Evolutionary conservation across 1,140 invertebrate genomes (phyloP), one percentile per base, ranked within the genome.

Genomic region (Drosophila persimilis): DNA sequence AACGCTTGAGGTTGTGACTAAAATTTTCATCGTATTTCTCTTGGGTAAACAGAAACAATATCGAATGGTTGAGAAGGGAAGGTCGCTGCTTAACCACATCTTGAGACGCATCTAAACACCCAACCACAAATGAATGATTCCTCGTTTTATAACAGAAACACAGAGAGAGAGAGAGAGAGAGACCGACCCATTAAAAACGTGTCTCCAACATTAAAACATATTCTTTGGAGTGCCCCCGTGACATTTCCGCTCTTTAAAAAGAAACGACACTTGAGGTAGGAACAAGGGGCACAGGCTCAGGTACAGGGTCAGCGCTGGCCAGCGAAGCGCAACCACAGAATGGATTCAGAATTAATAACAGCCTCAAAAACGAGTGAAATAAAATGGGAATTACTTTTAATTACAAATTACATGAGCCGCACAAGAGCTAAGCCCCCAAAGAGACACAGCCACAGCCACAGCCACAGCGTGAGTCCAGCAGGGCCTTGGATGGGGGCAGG

Each of bases 321-420:
- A 85, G 69, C 66, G 66, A 69, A 69, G 64, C 66, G 77, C 69
- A 74, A 69, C 71, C 47, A 80, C 77, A 77, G 77, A 77, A 76
- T 80, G 65, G 58, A 77, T 76, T 51, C 41, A 65, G 73, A 73
- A 85, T 80, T 85, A 84, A 85, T 84, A 67, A 67, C 70, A 60
- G 13, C 47, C 51, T 58, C 41, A 69, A 78, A 73, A 57, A 64
- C 5, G 35, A 67, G 78, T 54, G 77, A 73, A 73, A 80, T 55
- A 74, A 81, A 61, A 81, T 67, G 57, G 70, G 57, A 73, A 86
- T 69, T 75, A 54, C 67, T 81, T 86, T 86, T 81, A 81, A 86
- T 86, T 86, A 86, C 83, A 86, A 86, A 88, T 86, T 88, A 86
- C 81, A 72, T 31, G 62, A 81, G 66, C 11, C 48, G 29, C 31